phyloP scores from a whole-genome alignment of 2,888 invertebrate genomes.

The Carterocephalus palaemon region DNA sequence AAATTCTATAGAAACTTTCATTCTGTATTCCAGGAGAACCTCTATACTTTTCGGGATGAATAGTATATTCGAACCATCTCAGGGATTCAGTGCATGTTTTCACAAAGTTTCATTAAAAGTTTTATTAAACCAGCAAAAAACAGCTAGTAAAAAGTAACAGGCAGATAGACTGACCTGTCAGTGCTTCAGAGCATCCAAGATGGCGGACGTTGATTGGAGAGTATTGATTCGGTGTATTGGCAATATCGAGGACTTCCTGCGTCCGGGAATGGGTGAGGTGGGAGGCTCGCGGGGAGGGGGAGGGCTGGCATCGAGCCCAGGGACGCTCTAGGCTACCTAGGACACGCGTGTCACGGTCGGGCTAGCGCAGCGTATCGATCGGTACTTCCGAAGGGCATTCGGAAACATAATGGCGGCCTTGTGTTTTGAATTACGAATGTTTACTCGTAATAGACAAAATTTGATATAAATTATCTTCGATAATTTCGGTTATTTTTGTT shows the following conservation, averaged over 20 bases:
- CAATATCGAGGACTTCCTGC: slow-evolving; percentile 59
- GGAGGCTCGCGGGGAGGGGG: slow-evolving; percentile 29
- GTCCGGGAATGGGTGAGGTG: slow-evolving; percentile 36
- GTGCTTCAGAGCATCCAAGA: too few relatives aligned
- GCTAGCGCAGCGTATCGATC: slow-evolving; percentile 20
- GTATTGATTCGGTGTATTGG: slow-evolving; percentile 43
- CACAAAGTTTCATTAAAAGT: not conserved
- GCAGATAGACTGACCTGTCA: too few relatives aligned
- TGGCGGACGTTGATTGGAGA: slow-evolving; percentile 39
- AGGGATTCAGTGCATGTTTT: too few relatives aligned
- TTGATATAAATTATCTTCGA: too few relatives aligned
- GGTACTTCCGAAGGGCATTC: slow-evolving; percentile 17
- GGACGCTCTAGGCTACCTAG: slow-evolving; percentile 66
- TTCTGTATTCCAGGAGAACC: too few relatives aligned
- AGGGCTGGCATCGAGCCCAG: slow-evolving; percentile 62
- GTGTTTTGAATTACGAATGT: too few relatives aligned
- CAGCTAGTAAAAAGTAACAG: not conserved
- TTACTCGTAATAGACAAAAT: too few relatives aligned
- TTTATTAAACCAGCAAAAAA: slow-evolving; percentile 3
- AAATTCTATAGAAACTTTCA: too few relatives aligned
- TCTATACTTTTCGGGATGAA: too few relatives aligned
- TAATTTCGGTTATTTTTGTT: too few relatives aligned
- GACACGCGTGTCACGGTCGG: slow-evolving; percentile 57
- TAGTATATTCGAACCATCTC: too few relatives aligned
- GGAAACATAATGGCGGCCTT: slow-evolving; percentile 11